A percentile compares a stretch with the other conserved stretches of the same genome.
Evolutionary conservation across 2,888 invertebrate genomes (phyloP).

Genomic region (Crossocerus cetratus): DNA sequence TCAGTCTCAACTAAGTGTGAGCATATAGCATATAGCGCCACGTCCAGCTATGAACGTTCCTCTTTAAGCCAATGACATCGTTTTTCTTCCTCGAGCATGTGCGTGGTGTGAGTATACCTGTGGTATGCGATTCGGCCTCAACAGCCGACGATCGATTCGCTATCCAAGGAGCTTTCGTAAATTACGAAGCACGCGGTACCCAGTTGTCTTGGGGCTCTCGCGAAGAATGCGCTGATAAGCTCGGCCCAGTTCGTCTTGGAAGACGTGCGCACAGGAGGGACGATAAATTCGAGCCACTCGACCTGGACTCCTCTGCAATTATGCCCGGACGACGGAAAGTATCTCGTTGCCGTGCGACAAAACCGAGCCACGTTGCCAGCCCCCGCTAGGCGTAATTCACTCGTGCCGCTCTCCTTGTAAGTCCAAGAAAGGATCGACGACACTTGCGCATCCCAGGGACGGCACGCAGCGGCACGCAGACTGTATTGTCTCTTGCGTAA

Average conservation of each 20-base stretch:
- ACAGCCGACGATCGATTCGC: conserved; percentile 30
- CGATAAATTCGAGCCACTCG: conserved; percentile 32
- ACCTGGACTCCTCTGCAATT: conserved; percentile 28
- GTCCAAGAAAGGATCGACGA: conserved; percentile 26
- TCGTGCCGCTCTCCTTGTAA: conserved; percentile 11
- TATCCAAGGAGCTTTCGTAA: conserved; percentile 25
- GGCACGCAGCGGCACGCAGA: background rate
- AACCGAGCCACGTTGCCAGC: conserved; percentile 38
- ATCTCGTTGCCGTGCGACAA: conserved; percentile 25
- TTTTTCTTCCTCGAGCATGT: too few relatives aligned
- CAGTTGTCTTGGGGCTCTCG: conserved; percentile 30
- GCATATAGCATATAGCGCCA: too few relatives aligned
- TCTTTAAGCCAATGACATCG: too few relatives aligned
- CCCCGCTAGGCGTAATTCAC: conserved; percentile 35
- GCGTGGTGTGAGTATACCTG: too few relatives aligned
- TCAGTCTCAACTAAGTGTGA: too few relatives aligned
- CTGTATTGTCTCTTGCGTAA: too few relatives aligned
- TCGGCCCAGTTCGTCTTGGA: conserved; percentile 34
- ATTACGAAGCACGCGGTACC: conserved; percentile 25
- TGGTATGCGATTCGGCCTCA: too few relatives aligned
- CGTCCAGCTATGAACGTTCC: too few relatives aligned
- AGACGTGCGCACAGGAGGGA: conserved; percentile 24
- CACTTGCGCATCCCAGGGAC: conserved; percentile 7
- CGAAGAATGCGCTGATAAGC: conserved; percentile 45
- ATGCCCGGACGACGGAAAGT: conserved; percentile 35